Evolutionary conservation across 2,797 vertebrate species (phyloP).

Genomic region (Pteronotus mesoamericanus): DNA sequence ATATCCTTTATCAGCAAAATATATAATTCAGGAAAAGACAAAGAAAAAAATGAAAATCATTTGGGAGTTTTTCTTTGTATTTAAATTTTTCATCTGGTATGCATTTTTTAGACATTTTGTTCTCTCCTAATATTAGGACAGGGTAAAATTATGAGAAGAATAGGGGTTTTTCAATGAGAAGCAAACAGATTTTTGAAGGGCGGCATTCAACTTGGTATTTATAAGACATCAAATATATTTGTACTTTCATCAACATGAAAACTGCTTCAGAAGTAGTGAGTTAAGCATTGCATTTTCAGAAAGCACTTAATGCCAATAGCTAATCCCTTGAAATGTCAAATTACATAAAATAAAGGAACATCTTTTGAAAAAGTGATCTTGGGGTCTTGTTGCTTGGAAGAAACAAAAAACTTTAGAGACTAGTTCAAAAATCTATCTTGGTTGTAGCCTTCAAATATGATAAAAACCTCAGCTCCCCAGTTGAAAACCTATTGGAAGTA

Average conservation of each 20-base stretch:
- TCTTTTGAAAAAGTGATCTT: neutral
- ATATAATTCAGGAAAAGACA: neutral
- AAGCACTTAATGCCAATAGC: neutral
- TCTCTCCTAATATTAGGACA: neutral
- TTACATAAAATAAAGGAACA: neutral
- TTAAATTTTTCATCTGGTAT: neutral
- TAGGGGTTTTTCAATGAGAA: neutral
- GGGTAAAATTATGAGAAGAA: neutral
- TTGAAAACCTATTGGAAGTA: conserved; percentile 40
- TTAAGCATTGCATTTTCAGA: neutral
- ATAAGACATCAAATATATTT: neutral
- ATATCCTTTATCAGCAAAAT: neutral
- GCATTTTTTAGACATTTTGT: neutral
- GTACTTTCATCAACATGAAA: neutral
- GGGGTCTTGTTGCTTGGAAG: neutral
- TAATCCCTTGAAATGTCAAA: neutral
- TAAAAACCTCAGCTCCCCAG: conserved; percentile 2
- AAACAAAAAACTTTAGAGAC: neutral
- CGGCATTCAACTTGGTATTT: neutral
- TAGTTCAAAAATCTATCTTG: neutral
- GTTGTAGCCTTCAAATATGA: conserved; percentile 43
- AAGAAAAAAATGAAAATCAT: neutral
- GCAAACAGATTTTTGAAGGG: neutral
- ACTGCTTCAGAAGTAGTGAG: neutral
- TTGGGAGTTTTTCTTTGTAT: neutral